Base-by-base conservation (phyloP, 2,113 vertebrate genomes). In the Crotophaga sulcirostris region DNA sequence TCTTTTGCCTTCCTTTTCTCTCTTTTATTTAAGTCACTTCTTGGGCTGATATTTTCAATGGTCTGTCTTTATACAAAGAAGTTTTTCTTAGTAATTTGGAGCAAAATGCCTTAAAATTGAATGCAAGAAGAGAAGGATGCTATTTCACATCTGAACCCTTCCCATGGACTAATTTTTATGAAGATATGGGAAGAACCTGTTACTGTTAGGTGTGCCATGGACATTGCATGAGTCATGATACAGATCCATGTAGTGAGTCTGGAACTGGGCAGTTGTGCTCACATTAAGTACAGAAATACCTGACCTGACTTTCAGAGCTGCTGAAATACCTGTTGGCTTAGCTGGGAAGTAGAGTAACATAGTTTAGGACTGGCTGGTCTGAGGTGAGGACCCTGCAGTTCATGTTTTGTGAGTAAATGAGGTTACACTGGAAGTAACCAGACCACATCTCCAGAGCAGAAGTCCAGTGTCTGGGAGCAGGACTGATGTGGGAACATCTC, bases 21-120 rank as follows among this genome's bases (percentile, higher is more conserved):
- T 86, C 86, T 88, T 83, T 52, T 84, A 89, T 94, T 94, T 68
- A 87, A 94, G 89, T 87, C 83, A 84, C 84, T 76, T 96, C 70
- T 94, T 89, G 87, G 80, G 80, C 72, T 86, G 95, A 5, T 90
- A 44, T 40, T 91, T 92, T 77, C 86, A 54, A 42, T 8, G 51
- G 70, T 38, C 60, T 78, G 56, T 68, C 81, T 91, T 89, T 95
- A 84, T 84, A 36, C 93, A 40, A 80, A 17, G 81, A 80, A 92
- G 81, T 78, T 95, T 44, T 66, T 93, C 85, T 73, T 94, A 88
- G 20, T 84, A 87, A 91, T 92, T 93, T 84, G 75, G 38, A 90
- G 60, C 44, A 72, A 87, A 95, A 75, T 60, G 60, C 77, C 62
- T 94, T 75, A 74, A 85, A 45, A 81, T 92, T n/a, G 55, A 73